Evolutionary conservation across 2,113 vertebrate genomes (phyloP).

Genomic region (Polyodon spathula): DNA sequence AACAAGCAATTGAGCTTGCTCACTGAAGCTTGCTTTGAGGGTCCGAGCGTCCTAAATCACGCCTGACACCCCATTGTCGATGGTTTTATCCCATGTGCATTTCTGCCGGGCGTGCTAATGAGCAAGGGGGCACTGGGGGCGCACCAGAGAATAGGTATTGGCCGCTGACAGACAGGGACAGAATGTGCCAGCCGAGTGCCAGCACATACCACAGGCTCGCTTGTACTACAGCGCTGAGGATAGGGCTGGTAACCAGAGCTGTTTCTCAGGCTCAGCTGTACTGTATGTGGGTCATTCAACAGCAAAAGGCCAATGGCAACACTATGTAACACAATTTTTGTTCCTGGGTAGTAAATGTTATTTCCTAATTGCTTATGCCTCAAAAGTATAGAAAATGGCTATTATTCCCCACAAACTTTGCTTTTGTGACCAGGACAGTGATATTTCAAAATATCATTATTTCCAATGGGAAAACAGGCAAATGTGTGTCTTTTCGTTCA

Average conservation of each 20-base stretch:
- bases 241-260: background rate
- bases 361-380: no score
- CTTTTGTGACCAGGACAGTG: no score
- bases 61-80: conserved; percentile 32
- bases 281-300: background rate
- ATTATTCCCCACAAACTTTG: no score
- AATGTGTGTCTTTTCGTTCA: no score
- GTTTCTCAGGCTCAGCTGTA: background rate
- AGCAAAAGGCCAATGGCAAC: background rate
- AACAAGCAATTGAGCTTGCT: conserved; percentile 37
- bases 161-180: conserved; percentile 5
- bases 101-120: conserved; percentile 27
- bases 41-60: conserved; percentile 21
- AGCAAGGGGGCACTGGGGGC: conserved; percentile 13
- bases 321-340: no score
- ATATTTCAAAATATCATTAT: no score
- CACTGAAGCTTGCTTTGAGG: conserved; percentile 35
- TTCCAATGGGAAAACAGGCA: no score
- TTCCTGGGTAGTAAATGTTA: no score
- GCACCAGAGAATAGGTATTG: background rate
- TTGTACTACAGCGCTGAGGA: background rate
- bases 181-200: conserved; percentile 6
- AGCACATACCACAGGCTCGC: background rate
- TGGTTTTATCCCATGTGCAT: conserved; percentile 24
- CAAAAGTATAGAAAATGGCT: no score